Conservation (phyloP, 2,113 vertebrate genomes). For the Tonatia bakeri region DNA sequence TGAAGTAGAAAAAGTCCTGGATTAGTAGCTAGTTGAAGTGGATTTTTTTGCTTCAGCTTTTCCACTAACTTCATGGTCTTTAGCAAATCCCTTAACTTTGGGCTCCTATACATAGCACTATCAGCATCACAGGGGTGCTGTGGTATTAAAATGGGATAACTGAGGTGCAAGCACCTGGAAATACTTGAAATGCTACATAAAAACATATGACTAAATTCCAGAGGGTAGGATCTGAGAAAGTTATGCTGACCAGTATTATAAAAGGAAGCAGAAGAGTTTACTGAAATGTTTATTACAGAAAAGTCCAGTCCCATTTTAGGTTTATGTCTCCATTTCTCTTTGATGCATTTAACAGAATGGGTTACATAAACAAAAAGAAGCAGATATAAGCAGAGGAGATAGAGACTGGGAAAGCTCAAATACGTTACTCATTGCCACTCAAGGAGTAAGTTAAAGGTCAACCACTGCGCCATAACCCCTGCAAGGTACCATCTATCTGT, state of each 20-base stretch:
- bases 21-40: neutral
- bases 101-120: neutral
- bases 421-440: neutral
- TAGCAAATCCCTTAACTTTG: neutral
- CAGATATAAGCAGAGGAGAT: neutral
- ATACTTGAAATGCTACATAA: neutral
- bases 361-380: neutral
- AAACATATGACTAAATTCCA: neutral
- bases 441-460: neutral
- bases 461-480: neutral
- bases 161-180: neutral
- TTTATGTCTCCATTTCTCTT: conserved; percentile 14
- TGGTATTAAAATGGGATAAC: neutral
- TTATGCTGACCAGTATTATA: neutral
- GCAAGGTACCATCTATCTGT: neutral
- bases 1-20: neutral
- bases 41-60: neutral
- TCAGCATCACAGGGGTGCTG: neutral
- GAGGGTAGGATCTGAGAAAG: neutral
- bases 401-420: neutral
- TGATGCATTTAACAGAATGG: neutral
- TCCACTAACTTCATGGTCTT: neutral
- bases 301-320: neutral
- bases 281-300: neutral
- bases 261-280: neutral